These are phyloP conservation scores for Philhelius pedissequus DNA, from an alignment of 2,888 invertebrate genomes.

Conservation along the genomic window DNA sequence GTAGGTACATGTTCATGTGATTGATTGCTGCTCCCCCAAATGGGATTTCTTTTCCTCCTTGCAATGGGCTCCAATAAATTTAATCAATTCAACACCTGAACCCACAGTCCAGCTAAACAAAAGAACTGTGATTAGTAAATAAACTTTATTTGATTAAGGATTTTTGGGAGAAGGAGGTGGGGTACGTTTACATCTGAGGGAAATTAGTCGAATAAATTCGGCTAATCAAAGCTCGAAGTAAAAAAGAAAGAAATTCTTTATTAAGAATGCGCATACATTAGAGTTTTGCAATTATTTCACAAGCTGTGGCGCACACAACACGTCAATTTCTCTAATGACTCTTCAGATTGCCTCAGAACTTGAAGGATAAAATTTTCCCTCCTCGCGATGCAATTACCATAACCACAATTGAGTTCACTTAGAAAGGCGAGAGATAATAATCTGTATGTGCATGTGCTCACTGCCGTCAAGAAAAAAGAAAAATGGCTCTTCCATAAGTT, in stretches of 20 bases:
- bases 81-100: constrained; percentile 55
- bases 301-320: constrained; percentile 28
- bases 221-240: constrained; percentile 19
- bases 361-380: background rate
- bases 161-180: background rate
- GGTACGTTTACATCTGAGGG: constrained; percentile 16
- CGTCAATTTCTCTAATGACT: constrained; percentile 18
- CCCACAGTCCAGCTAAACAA: background rate
- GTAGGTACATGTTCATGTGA: background rate
- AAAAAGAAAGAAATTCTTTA: background rate
- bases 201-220: constrained; percentile 19
- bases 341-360: background rate
- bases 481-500: background rate
- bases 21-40: constrained; percentile 32
- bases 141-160: background rate
- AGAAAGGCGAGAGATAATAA: background rate
- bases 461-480: background rate
- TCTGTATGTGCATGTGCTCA: background rate
- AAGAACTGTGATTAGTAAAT: background rate
- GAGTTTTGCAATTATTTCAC: constrained; percentile 34
- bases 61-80: background rate
- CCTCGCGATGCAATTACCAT: constrained; percentile 42
- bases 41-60: background rate
- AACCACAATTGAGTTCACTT: constrained; percentile 36
- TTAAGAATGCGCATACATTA: constrained; percentile 59